Evolutionary conservation across 2,888 invertebrate species (phyloP).

Genomic region (Listrodromus nycthemerus): DNA sequence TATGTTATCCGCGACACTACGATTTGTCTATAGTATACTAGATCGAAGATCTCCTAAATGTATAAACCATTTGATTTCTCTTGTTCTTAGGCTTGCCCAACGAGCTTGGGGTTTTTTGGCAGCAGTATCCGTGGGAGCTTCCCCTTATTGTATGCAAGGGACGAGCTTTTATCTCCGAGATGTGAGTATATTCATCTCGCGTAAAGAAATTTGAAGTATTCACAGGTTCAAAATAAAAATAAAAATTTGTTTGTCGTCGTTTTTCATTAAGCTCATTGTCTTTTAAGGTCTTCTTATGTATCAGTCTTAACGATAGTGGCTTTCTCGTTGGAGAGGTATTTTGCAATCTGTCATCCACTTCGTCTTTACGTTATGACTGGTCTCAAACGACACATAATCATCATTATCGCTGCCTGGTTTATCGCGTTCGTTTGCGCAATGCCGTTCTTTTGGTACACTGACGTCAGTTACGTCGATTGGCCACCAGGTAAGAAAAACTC

Average conservation of each 20-base stretch:
- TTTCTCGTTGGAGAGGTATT: conserved; percentile 94
- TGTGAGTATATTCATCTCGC: conserved; percentile 87
- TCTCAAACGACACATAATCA: conserved; percentile 90
- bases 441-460: conserved; percentile 91
- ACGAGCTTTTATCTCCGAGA: conserved; percentile 92
- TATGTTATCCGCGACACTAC: neutral
- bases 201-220: neutral
- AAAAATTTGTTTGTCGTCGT: neutral
- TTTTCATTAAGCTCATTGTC: conserved; percentile 25
- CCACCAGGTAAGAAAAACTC: conserved; percentile 86
- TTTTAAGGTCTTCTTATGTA: conserved; percentile 92
- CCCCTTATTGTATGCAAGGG: conserved; percentile 93
- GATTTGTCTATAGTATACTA: neutral
- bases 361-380: conserved; percentile 93
- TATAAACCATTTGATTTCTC: neutral
- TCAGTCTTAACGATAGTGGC: conserved; percentile 96
- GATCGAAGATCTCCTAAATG: neutral
- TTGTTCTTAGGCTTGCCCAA: conserved; percentile 90
- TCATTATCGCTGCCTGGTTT: conserved; percentile 92
- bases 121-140: conserved; percentile 93
- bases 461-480: conserved; percentile 90
- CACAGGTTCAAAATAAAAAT: neutral
- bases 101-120: conserved; percentile 93
- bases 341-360: conserved; percentile 95
- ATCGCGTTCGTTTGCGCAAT: conserved; percentile 90